Conservation (phyloP, 2,113 vertebrate species). For the Melanocharis versteri region DNA sequence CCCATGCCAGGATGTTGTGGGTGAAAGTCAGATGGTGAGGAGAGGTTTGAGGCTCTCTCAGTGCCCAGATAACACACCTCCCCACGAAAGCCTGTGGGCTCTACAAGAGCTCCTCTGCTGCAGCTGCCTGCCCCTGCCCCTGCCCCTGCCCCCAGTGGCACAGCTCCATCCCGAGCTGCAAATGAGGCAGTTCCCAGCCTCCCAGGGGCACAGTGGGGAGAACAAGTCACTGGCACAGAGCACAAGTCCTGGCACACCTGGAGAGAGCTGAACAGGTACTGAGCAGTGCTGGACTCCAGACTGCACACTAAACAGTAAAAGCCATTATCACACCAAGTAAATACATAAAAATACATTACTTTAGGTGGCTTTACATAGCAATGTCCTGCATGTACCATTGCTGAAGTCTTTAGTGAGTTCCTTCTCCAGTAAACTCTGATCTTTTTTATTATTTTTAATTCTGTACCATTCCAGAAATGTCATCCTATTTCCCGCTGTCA, state of each 20-base stretch:
- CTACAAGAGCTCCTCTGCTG: background rate
- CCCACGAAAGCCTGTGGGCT: background rate
- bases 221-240: accelerated
- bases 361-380: background rate
- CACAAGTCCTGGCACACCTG: background rate
- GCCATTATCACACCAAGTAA: background rate
- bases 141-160: background rate
- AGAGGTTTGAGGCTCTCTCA: background rate
- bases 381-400: accelerated
- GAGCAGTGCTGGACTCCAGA: background rate
- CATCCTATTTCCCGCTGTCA: background rate
- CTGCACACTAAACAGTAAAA: background rate
- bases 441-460: slow-evolving; percentile 17
- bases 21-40: background rate
- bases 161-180: background rate
- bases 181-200: background rate
- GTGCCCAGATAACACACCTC: background rate
- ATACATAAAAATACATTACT: background rate
- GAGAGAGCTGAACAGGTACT: background rate
- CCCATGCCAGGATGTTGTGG: background rate
- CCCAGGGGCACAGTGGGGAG: background rate
- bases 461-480: background rate
- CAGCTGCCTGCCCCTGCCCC: background rate
- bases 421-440: background rate
- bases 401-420: background rate